Evolutionary conservation across 2,888 invertebrate species (phyloP).

Genomic region (Muschampia plurimacula): DNA sequence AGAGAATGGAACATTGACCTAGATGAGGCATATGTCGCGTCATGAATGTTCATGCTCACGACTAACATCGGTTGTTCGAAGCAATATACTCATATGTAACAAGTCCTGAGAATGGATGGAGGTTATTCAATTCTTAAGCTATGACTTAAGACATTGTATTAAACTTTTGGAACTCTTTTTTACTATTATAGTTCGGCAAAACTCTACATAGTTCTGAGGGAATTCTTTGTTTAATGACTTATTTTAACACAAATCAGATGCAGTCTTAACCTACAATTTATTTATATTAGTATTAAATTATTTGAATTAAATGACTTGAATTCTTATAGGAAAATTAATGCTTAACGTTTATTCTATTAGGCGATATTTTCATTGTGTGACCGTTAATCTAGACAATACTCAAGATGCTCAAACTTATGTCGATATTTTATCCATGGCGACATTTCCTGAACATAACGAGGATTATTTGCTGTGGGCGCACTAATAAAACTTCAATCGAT

Average conservation of each 20-base stretch:
- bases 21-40: conserved; percentile 45
- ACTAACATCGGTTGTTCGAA: conserved; percentile 34
- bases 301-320: too few species aligned
- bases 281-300: neutral
- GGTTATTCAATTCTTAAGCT: conserved; percentile 31
- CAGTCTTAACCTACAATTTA: neutral
- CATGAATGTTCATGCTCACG: conserved; percentile 21
- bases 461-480: conserved; percentile 28
- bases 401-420: neutral
- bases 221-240: neutral
- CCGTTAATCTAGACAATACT: neutral
- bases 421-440: conserved; percentile 20
- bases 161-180: neutral
- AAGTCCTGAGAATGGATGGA: conserved; percentile 20
- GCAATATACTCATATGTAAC: conserved; percentile 22
- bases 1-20: conserved; percentile 50
- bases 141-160: neutral
- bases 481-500: conserved; percentile 37
- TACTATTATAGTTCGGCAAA: neutral
- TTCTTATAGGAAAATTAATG: neutral
- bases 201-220: neutral
- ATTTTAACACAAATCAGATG: neutral
- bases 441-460: conserved; percentile 34
- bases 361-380: conserved; percentile 1
- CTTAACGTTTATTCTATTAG: neutral